Conservation (phyloP, 2,888 invertebrate species). For the Hartigia nigra region DNA sequence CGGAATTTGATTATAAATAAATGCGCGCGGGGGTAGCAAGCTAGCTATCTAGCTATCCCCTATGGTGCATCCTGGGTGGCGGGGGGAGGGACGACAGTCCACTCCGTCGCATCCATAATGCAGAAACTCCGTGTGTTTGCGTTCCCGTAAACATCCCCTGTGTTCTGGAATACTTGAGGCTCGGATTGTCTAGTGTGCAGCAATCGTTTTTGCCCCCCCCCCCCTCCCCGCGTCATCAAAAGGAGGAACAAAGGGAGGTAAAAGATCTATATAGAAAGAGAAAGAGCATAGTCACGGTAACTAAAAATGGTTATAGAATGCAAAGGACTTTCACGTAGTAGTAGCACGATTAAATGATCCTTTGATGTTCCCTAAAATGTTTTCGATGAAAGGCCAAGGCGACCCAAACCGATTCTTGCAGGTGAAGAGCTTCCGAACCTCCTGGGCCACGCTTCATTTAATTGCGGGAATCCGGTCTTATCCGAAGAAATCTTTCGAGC, state of each 20-base stretch:
- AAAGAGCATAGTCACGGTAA: conserved; percentile 39
- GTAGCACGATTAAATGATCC: conserved; percentile 54
- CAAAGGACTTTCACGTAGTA: conserved; percentile 26
- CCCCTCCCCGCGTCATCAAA: neutral
- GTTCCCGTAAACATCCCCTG: conserved; percentile 59
- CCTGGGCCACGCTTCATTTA: conserved; percentile 60
- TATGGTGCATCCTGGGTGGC: conserved; percentile 38
- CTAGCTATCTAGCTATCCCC: conserved; percentile 37
- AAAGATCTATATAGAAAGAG: neutral
- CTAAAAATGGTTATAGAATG: conserved; percentile 17
- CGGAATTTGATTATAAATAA: conserved; percentile 66
- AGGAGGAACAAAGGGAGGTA: neutral
- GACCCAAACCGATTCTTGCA: conserved; percentile 56
- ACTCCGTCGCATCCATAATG: conserved; percentile 64
- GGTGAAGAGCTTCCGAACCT: conserved; percentile 49
- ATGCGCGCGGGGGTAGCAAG: conserved; percentile 50
- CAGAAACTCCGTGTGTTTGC: conserved; percentile 57
- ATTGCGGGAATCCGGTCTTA: conserved; percentile 55
- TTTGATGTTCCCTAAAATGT: conserved; percentile 62
- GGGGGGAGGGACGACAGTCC: conserved; percentile 47
- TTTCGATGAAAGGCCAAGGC: conserved; percentile 58
- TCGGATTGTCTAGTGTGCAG: conserved; percentile 48
- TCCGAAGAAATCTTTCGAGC: conserved; percentile 37
- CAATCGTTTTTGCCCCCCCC: conserved; percentile 25
- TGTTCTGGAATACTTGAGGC: conserved; percentile 53